A percentile compares a stretch with the other conserved stretches of the same genome.
phyloP scores from a whole-genome alignment of 2,888 invertebrate genomes.

The Pyrrhia umbra region DNA sequence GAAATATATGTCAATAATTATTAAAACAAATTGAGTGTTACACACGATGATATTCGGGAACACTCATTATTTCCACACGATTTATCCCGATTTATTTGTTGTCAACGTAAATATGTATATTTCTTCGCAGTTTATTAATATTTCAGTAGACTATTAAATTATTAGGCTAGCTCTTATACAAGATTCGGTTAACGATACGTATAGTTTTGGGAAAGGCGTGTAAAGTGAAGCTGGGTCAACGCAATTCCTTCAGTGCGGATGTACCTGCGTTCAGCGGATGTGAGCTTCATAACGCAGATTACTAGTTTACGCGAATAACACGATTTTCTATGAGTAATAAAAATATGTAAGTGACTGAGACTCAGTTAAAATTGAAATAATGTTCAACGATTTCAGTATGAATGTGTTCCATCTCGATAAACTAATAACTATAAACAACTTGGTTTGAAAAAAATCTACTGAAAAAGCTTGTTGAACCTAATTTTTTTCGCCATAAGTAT shows the following conservation, averaged over 20 bases:
- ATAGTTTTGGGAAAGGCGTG: conserved; percentile 63
- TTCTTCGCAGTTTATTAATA: too few species aligned
- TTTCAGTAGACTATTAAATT: background rate
- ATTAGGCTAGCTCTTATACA: conserved; percentile 42
- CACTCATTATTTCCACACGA: too few species aligned
- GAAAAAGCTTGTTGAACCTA: too few species aligned
- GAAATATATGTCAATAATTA: too few species aligned
- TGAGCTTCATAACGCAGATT: conserved; percentile 49
- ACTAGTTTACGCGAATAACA: conserved; percentile 47
- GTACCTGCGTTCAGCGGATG: conserved; percentile 51
- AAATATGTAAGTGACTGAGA: conserved; percentile 21
- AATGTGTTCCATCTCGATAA: background rate
- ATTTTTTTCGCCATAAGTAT: too few species aligned
- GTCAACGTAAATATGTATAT: too few species aligned
- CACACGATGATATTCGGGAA: too few species aligned
- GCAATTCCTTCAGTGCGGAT: conserved; percentile 59
- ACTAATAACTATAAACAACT: too few species aligned
- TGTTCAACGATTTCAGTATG: background rate
- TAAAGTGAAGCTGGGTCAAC: conserved; percentile 70
- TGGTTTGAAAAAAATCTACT: too few species aligned
- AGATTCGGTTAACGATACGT: conserved; percentile 59
- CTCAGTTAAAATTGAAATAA: conserved; percentile 18
- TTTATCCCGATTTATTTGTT: too few species aligned
- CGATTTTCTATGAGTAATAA: conserved; percentile 47
- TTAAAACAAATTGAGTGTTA: too few species aligned